Percentiles rank a stretch among this genome's conserved stretches.
Evolutionary conservation across 2,888 invertebrate species (phyloP).

Genomic region (Diadromus collaris): DNA sequence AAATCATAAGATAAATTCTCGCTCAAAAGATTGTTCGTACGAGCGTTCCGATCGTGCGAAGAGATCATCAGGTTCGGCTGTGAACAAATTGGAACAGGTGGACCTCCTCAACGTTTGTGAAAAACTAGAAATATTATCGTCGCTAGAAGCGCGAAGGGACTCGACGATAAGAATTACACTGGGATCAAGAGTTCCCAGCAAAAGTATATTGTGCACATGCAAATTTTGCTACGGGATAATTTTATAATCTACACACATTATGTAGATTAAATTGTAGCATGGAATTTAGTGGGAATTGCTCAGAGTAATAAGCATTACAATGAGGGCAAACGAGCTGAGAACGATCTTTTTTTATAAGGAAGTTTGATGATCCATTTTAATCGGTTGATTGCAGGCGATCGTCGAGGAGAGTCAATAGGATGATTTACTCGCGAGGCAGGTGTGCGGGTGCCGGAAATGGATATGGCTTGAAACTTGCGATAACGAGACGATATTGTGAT

Average conservation of each 20-base stretch:
- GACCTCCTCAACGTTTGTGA: slow-evolving; percentile 4
- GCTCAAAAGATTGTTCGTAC: background rate
- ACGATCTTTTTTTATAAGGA: slow-evolving; percentile 15
- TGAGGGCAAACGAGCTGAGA: slow-evolving; percentile 30
- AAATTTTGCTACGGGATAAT: slow-evolving; percentile 42
- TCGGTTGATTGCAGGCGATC: background rate
- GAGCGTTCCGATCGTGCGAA: background rate
- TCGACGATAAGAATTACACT: slow-evolving; percentile 40
- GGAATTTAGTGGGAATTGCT: slow-evolving; percentile 30
- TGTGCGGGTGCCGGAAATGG: background rate
- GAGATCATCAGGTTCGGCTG: background rate
- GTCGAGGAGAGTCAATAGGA: background rate
- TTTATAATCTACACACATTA: slow-evolving; percentile 34
- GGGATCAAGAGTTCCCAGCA: slow-evolving; percentile 24
- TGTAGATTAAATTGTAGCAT: slow-evolving; percentile 44
- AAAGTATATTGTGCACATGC: slow-evolving; percentile 30
- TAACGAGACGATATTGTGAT: slow-evolving; percentile 32
- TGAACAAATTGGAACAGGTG: background rate
- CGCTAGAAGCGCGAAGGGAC: slow-evolving; percentile 11
- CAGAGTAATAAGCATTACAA: slow-evolving; percentile 25
- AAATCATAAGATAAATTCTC: background rate
- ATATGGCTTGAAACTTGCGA: slow-evolving; percentile 12
- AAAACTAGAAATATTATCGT: slow-evolving; percentile 27
- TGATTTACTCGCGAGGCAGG: background rate
- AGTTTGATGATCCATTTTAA: slow-evolving; percentile 3